Evolutionary conservation across 1,140 invertebrate genomes (phyloP), one percentile per base, ranked within the genome.

Genomic region (Drosophila melanogaster): DNA sequence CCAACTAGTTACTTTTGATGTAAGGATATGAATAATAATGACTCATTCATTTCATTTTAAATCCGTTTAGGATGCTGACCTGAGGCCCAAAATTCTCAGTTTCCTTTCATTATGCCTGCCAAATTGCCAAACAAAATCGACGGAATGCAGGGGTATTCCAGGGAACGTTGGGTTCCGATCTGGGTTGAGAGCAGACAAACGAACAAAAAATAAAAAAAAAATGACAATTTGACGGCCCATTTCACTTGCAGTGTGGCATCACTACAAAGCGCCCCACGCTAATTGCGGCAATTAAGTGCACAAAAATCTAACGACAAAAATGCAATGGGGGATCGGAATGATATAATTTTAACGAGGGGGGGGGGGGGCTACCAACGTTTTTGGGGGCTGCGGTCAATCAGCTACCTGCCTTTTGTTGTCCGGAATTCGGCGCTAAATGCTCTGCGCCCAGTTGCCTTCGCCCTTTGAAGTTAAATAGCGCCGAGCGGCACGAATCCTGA

Each of bases 221-320:
- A 65, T 47, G 30, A 30, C 30, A 30, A 83, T 87, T 87, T 87
- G 51, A 59, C 67, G 84, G 75, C 44, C 70, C 79, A 89, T 87
- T 87, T 87, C 70, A 77, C 71, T 79, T 65, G 70, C 84, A 87
- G 46, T 71, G 84, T 89, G 83, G 70, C 84, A 89, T 89, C 83
- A 87, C 83, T 83, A 87, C 83, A 87, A 87, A 87, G 83, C 71
- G 84, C 79, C 83, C 83, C 83, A 87, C 83, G 84, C 76, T 87
- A 87, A 87, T 87, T 87, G 83, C 83, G 75, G 83, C 84, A 87
- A 89, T 87, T 87, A 87, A 87, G 71, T 65, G 75, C 66, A 79
- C 70, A 83, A 83, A 87, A 86, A 81, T 87, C 83, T 87, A 87
- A 87, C 79, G 84, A 89, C 76, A 89, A 83, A 49, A 65, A 81